Percentiles rank a stretch among this genome's conserved stretches.
phyloP scores from a whole-genome alignment of 2,113 vertebrate species.

The Calyptomena viridis region DNA sequence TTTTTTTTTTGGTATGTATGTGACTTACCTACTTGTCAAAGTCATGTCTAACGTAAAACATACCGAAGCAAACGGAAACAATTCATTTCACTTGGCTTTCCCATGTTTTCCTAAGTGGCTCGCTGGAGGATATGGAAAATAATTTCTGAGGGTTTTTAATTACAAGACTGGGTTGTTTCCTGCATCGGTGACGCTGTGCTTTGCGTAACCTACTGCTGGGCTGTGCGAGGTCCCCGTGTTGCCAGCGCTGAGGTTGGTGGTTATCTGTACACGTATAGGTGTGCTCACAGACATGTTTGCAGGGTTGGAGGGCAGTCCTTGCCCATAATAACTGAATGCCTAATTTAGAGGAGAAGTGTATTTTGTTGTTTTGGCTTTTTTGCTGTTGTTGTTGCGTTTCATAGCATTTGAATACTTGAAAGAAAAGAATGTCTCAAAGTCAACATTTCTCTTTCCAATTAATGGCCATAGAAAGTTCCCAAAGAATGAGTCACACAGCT shows the following conservation, averaged over 20 bases:
- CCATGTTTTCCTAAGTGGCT: not conserved
- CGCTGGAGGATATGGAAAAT: not conserved
- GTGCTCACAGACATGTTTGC: rapidly evolving
- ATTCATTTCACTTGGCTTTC: not conserved
- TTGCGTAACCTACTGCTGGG: rapidly evolving
- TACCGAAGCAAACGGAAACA: not conserved
- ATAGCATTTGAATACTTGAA: not conserved
- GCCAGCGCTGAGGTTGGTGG: not conserved
- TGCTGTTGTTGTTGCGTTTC: not conserved
- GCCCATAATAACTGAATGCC: not conserved
- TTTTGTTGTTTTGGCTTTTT: not conserved
- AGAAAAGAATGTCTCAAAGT: conserved; percentile 11
- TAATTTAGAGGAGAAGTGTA: not conserved
- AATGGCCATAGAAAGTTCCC: conserved; percentile 15
- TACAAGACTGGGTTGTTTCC: not conserved
- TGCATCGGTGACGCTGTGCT: not conserved
- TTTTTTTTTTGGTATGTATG: rapidly evolving
- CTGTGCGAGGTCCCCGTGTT: rapidly evolving
- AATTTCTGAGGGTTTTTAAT: not conserved
- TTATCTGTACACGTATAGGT: not conserved
- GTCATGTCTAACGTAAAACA: rapidly evolving
- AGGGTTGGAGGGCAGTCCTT: not conserved
- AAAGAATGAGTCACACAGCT: conserved; percentile 40
- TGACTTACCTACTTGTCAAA: not conserved
- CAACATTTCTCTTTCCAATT: conserved; percentile 1